Base-by-base conservation (phyloP, 2,113 vertebrate species). In the Cepphus grylle region DNA sequence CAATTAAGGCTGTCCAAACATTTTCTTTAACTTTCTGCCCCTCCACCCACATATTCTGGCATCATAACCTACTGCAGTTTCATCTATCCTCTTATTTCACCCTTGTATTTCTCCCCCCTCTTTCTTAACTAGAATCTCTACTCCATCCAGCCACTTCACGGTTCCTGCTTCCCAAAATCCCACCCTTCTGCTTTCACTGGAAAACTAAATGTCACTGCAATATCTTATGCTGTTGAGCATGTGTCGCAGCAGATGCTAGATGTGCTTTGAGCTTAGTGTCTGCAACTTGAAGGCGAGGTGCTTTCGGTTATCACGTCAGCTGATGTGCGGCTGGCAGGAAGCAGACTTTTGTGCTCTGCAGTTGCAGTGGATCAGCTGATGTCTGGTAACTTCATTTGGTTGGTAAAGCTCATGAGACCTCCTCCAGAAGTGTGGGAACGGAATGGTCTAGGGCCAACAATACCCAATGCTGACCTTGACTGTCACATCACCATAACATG, bases 331-430 rank as follows among this genome's bases (percentile, higher is more conserved):
- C 89, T 88, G 47, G 50, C 52, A 91, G 80, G 55, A 81, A 92
- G 52, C 38, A 83, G 34, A 86, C 12, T 81, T 58, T 3, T 45
- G 45, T 71, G 50, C 42, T 86, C 50, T 81, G 88, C 86, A 78
- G 15, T 81, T 74, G 50, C 83, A 91, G 40, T 50, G 42, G 55
- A 45, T 95, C 93, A 95, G 80, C 81, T 96, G 91, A 84, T 84
- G 69, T 94, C 52, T 84, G 86, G 50, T 59, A 78, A 67, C 47
- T 81, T 83, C 61, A 29, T 29, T 71, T 38, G 47, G 34, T 14
- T 72, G 89, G 73, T 56, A 76, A 89, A 94, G n/a, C 43, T 92
- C 50, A 25, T 62, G 22, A 92, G 25, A 84, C 5, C 47, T 86
- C 20, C 20, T 56, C 62, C 52, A 89, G 32, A 71, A 89, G 26